Percentiles rank a stretch among this genome's conserved stretches.
phyloP scores from a whole-genome alignment of 2,888 invertebrate species.

The Argynnis bischoffii region DNA sequence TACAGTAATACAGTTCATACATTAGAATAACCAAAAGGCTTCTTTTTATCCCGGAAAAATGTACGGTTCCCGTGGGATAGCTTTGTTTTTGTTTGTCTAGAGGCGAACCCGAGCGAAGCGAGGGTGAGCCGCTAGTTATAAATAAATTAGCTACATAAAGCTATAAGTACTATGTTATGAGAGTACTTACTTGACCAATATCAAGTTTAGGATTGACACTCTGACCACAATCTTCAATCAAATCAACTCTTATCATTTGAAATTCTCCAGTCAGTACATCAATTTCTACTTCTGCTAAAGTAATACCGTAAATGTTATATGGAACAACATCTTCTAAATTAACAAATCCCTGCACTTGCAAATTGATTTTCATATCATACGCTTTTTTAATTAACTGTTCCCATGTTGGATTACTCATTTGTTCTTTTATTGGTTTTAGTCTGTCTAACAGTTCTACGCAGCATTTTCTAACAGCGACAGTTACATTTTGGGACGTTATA shows the following conservation, averaged over 20 bases:
- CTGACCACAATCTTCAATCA: slow-evolving; percentile 84
- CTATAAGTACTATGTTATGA: no score
- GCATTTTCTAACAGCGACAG: slow-evolving; percentile 74
- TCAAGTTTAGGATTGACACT: slow-evolving; percentile 85
- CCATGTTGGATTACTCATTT: slow-evolving; percentile 69
- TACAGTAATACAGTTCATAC: no score
- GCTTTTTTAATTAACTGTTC: slow-evolving; percentile 72
- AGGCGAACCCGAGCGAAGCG: no score
- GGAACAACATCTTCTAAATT: slow-evolving; percentile 40
- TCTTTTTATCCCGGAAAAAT: no score
- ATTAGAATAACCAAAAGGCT: no score
- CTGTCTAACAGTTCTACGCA: slow-evolving; percentile 70
- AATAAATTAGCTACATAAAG: no score
- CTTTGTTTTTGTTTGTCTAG: no score
- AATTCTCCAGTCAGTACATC: slow-evolving; percentile 87
- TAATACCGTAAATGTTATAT: slow-evolving; percentile 76
- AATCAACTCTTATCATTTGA: slow-evolving; percentile 81
- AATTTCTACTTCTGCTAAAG: slow-evolving; percentile 85
- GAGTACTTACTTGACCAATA: slow-evolving; percentile 79
- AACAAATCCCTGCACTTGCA: slow-evolving; percentile 52
- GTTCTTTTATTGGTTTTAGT: slow-evolving; percentile 63
- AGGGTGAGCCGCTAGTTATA: no score
- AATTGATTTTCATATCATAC: slow-evolving; percentile 45
- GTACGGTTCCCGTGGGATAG: no score
- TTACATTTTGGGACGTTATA: slow-evolving; percentile 84